phyloP scores from a whole-genome alignment of 2,113 vertebrate species.

The Atlantisia rogersi region DNA sequence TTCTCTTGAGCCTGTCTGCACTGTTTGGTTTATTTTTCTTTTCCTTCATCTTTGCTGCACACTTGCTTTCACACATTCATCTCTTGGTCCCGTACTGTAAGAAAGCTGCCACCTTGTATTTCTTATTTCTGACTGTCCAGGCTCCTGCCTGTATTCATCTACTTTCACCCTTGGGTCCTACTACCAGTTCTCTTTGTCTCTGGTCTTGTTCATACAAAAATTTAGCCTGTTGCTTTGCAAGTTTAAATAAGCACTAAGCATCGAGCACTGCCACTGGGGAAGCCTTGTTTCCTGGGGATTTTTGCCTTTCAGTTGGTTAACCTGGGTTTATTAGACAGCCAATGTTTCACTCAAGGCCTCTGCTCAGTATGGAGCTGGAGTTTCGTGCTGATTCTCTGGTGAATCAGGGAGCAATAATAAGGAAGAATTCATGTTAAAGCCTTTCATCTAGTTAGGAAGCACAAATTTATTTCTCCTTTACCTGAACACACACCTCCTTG shows the following conservation, averaged over 20 bases:
- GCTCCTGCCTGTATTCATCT: not conserved
- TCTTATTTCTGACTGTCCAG: not conserved
- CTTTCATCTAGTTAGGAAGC: not conserved
- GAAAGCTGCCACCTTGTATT: not conserved
- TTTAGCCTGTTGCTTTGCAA: not conserved
- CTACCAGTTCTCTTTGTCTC: not conserved
- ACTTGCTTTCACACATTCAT: not conserved
- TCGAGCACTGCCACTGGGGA: not conserved
- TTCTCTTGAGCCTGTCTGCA: not conserved
- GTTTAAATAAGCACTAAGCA: not conserved
- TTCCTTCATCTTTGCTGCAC: not conserved
- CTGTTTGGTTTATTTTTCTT: conserved; percentile 9
- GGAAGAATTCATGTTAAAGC: not conserved
- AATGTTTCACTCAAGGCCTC: not conserved
- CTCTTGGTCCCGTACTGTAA: not conserved
- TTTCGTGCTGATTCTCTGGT: not conserved
- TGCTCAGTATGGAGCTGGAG: not conserved
- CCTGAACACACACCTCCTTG: not conserved
- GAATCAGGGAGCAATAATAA: not conserved
- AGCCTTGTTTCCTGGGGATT: not conserved
- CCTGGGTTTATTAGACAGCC: not conserved
- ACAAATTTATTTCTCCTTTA: not conserved
- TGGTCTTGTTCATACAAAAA: not conserved
- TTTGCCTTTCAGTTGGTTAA: not conserved
- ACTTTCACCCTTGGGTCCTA: not conserved